Base-by-base conservation (phyloP, 2,888 invertebrate genomes). In the Malacosoma neustria region DNA sequence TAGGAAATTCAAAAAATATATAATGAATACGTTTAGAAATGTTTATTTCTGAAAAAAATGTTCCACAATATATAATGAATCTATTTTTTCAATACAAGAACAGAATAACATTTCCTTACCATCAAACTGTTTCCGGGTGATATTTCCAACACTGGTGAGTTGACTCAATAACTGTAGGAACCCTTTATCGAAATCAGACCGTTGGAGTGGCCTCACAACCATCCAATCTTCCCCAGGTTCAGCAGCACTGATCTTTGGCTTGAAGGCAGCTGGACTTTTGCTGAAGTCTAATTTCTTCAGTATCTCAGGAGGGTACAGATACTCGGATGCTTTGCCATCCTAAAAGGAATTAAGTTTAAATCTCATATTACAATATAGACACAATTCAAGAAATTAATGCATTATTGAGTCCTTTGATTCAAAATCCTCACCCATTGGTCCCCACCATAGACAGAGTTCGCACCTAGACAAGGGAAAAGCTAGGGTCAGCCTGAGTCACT, bases 111-210 rank as follows among this genome's bases (percentile, higher is more conserved):
- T 9, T 34, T 42, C 22, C 89, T 86, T 86, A 96, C 97, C 92
- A 81, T 92, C 86, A 88, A 95, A 97, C 57, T 92, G 90, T 52
- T 92, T 90, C 55, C 89, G 87, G 14, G 90, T 86, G 13, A 97
- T 87, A 70, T 92, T 91, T 41, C 97, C 98, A 11, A 96, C 95
- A 43, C 88, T 87, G 2, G 97, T 97, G 30, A 98, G 85, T 68
- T 98, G 96, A 3, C 91, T 85, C 6, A 98, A 81, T 35, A 97
- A 77, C 53, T 93, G 88, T 37, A 95, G 66, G 61, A 93, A 96
- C 0, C 96, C 97, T 77, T 91, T 93, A 49, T 94, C 92, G 71
- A 90, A 96, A 64, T 97, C 97, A 1, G 88, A 89, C 34, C 92
- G 82, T 64, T 91, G 90, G 12, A 97, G 80, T 0, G 97, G 95